Evolutionary conservation across 2,888 invertebrate species (phyloP).

Genomic region (Nycteola revayana): DNA sequence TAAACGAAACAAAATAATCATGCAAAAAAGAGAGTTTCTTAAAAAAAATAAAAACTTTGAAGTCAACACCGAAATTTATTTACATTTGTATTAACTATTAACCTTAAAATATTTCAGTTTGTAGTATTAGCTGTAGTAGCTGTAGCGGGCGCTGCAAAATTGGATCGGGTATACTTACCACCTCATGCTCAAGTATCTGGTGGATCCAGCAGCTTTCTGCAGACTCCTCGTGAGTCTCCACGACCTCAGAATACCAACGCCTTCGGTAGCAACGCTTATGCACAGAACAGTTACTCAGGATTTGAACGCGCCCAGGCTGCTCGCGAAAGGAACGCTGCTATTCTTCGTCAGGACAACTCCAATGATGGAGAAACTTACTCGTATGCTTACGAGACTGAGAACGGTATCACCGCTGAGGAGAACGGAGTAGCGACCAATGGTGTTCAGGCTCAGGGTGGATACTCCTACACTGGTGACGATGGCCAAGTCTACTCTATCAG

Average conservation of each 20-base stretch:
- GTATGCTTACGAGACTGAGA: slow-evolving; percentile 68
- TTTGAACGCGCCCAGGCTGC: slow-evolving; percentile 62
- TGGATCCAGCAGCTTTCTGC: slow-evolving; percentile 19
- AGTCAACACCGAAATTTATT: neutral
- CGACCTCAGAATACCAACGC: slow-evolving; percentile 15
- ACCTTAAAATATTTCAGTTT: slow-evolving; percentile 53
- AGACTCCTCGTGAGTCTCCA: slow-evolving; percentile 25
- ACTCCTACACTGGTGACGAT: slow-evolving; percentile 72
- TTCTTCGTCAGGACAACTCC: slow-evolving; percentile 60
- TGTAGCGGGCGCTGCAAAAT: slow-evolving; percentile 54
- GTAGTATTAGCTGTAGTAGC: slow-evolving; percentile 52
- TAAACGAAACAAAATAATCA: too few species aligned
- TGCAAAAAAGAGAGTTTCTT: too few species aligned
- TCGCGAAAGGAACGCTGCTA: slow-evolving; percentile 65
- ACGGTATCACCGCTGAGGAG: slow-evolving; percentile 69
- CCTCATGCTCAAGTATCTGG: slow-evolving; percentile 41
- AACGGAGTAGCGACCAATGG: slow-evolving; percentile 68
- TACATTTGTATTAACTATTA: too few species aligned
- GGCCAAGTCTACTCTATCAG: slow-evolving; percentile 66
- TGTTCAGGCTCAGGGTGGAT: slow-evolving; percentile 69
- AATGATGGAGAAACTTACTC: slow-evolving; percentile 66
- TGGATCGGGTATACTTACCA: slow-evolving; percentile 66
- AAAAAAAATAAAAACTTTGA: neutral
- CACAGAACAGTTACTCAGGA: slow-evolving; percentile 16
- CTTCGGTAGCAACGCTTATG: slow-evolving; percentile 7